phyloP scores from a whole-genome alignment of 2,888 invertebrate genomes.

The Epinotia ramella region DNA sequence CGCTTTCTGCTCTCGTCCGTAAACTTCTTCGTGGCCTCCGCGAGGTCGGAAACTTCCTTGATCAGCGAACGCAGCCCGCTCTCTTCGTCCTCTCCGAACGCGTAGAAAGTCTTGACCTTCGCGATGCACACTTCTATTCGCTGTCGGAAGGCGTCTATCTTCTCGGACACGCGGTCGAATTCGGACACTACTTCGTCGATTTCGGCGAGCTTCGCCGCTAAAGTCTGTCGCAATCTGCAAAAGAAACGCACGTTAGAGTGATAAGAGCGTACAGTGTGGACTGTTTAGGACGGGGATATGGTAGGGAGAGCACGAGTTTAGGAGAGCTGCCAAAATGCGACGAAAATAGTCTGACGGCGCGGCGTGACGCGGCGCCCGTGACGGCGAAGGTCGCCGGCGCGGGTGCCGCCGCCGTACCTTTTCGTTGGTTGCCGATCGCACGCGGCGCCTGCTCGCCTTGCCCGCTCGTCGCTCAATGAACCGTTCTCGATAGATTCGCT shows the following conservation, averaged over 20 bases:
- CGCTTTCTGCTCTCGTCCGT: conserved; percentile 86
- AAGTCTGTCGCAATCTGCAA: conserved; percentile 91
- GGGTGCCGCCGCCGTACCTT: conserved; percentile 66
- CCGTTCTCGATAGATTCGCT: conserved; percentile 72
- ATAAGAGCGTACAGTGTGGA: conserved; percentile 62
- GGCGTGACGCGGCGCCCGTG: conserved; percentile 75
- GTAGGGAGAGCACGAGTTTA: conserved; percentile 63
- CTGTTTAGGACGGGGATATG: conserved; percentile 58
- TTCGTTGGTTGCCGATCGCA: conserved; percentile 78
- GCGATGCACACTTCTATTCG: conserved; percentile 88
- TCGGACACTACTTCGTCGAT: conserved; percentile 90
- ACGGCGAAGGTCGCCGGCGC: conserved; percentile 77
- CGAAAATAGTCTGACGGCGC: conserved; percentile 81
- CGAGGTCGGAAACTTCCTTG: conserved; percentile 84
- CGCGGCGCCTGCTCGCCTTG: conserved; percentile 82
- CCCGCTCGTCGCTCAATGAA: conserved; percentile 84
- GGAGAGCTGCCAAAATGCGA: conserved; percentile 78
- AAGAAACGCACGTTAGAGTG: conserved; percentile 58
- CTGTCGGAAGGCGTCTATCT: conserved; percentile 88
- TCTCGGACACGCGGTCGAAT: conserved; percentile 90
- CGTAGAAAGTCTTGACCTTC: conserved; percentile 89
- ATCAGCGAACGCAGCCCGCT: conserved; percentile 86
- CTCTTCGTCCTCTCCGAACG: conserved; percentile 90
- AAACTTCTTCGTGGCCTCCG: conserved; percentile 85
- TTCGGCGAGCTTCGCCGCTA: conserved; percentile 91